phyloP scores from a whole-genome alignment of 2,888 invertebrate genomes.

The Argyresthia goedartella region DNA sequence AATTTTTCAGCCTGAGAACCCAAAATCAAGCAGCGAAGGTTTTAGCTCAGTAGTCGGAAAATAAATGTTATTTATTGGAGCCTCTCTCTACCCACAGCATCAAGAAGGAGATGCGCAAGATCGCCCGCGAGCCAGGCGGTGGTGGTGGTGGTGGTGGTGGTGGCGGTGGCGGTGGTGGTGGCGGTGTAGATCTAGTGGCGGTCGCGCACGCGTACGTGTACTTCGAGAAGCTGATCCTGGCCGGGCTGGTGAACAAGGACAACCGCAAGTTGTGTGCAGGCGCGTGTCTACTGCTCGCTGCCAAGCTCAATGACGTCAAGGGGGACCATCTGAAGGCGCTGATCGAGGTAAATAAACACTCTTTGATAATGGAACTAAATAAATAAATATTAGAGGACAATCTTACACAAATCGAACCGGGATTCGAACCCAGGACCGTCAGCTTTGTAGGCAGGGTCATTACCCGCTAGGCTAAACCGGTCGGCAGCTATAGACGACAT shows the following conservation, averaged over 20 bases:
- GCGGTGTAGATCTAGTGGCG: constrained; percentile 86
- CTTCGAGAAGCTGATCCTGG: constrained; percentile 95
- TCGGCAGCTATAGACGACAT: no score
- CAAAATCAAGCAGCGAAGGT: no score
- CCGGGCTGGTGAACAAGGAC: constrained; percentile 92
- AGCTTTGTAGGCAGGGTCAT: no score
- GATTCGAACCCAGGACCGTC: no score
- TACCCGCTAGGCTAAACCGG: no score
- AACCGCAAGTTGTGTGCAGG: constrained; percentile 97
- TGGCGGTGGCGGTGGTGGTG: constrained; percentile 83
- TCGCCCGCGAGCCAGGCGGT: no score
- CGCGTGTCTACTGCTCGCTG: constrained; percentile 92
- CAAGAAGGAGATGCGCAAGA: constrained; percentile 95
- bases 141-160: no score
- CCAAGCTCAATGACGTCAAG: constrained; percentile 97
- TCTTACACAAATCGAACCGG: no score
- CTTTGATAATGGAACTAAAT: neutral
- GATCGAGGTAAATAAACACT: constrained; percentile 88
- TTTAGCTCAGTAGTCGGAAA: no score
- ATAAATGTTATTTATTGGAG: no score
- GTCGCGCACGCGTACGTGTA: constrained; percentile 98
- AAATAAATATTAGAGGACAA: no score
- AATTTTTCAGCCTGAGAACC: no score
- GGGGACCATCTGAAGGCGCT: constrained; percentile 88
- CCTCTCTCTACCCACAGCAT: constrained; percentile 72